Evolutionary conservation across 2,888 invertebrate genomes (phyloP).

Genomic region (Drosophila suboccidentalis): DNA sequence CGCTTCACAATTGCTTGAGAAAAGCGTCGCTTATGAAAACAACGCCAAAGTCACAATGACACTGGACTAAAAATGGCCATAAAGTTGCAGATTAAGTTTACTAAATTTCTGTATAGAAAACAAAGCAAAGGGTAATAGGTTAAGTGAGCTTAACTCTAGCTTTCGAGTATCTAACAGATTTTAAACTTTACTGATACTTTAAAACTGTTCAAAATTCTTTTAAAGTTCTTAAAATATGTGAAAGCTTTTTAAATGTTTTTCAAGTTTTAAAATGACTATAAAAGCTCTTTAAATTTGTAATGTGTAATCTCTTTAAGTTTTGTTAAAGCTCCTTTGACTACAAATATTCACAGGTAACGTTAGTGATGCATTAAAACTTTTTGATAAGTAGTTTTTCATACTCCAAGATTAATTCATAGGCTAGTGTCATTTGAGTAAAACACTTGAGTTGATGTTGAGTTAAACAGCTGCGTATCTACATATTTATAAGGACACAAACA

Average conservation of each 20-base stretch:
- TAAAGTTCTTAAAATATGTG: background rate
- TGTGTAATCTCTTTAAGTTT: background rate
- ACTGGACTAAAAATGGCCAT: conserved; percentile 9
- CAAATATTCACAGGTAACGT: background rate
- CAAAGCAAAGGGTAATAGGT: background rate
- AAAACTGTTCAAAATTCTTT: background rate
- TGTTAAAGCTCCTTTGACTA: background rate
- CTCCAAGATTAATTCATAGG: background rate
- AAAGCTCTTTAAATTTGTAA: background rate
- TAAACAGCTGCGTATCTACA: conserved; percentile 9
- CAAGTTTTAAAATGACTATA: background rate
- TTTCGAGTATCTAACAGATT: background rate
- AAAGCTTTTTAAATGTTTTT: background rate
- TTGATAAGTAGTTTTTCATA: too few relatives aligned
- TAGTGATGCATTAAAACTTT: background rate
- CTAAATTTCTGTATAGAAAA: background rate
- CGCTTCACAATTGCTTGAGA: conserved; percentile 34
- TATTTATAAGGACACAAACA: background rate
- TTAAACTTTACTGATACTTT: background rate
- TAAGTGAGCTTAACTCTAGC: background rate
- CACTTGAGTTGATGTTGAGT: conserved; percentile 19
- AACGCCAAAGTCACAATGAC: conserved; percentile 21
- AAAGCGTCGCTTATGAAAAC: conserved; percentile 9
- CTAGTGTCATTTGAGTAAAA: conserved; percentile 27
- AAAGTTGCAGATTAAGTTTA: background rate